Conservation (phyloP, 1,140 invertebrate genomes). For the Lepidurus apus region DNA sequence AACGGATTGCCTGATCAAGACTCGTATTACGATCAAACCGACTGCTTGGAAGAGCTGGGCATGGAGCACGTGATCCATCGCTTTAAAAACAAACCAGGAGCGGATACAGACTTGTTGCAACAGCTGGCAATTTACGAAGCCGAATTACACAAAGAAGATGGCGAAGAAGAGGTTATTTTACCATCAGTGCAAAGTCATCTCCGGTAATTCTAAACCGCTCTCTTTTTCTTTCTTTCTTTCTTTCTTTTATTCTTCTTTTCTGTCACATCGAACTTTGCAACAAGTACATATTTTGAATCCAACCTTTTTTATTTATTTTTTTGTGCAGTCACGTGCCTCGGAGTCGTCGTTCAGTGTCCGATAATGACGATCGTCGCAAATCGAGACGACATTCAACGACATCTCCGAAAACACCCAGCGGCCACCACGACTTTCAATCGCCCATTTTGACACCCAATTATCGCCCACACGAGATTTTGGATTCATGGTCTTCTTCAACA, state of each 20-base stretch:
- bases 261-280: not conserved
- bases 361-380: conserved; percentile 16
- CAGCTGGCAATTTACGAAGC: conserved; percentile 95
- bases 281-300: conserved; percentile 25
- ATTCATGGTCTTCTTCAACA: not conserved
- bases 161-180: conserved; percentile 52
- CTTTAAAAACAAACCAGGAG: conserved; percentile 64
- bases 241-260: no score
- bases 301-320: conserved; percentile 12
- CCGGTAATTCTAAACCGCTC: conserved; percentile 23
- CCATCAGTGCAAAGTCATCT: conserved; percentile 29
- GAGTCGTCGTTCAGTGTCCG: not conserved
- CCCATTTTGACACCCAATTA: not conserved
- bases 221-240: no score
- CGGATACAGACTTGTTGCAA: conserved; percentile 84
- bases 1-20: conserved; percentile 95
- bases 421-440: not conserved
- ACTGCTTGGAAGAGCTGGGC: conserved; percentile 91
- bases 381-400: conserved; percentile 3
- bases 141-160: conserved; percentile 83
- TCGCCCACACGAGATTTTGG: not conserved
- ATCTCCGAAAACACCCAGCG: not conserved
- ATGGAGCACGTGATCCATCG: conserved; percentile 87
- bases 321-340: conserved; percentile 22
- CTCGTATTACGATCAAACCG: conserved; percentile 96